Conservation (phyloP, 2,113 vertebrate genomes). For the Sebastes schlegelii region DNA sequence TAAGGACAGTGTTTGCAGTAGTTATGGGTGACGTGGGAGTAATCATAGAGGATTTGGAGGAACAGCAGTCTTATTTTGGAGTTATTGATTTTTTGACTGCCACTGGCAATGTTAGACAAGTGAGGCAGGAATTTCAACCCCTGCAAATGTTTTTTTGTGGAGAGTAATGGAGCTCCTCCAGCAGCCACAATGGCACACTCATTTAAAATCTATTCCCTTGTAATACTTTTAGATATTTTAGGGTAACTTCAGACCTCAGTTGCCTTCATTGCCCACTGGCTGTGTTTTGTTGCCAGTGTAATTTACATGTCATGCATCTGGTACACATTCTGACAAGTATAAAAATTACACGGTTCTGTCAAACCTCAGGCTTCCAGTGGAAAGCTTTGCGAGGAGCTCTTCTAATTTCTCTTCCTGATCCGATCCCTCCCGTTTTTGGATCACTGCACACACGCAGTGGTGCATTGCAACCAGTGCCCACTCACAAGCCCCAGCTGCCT, state of each 20-base stretch:
- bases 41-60: slow-evolving; percentile 65
- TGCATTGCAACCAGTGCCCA: slow-evolving; percentile 34
- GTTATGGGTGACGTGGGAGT: slow-evolving; percentile 67
- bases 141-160: slow-evolving; percentile 14
- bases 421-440: slow-evolving; percentile 66
- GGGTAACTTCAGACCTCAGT: slow-evolving; percentile 58
- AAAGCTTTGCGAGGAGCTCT: slow-evolving; percentile 52
- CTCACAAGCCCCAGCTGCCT: slow-evolving; percentile 22
- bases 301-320: slow-evolving; percentile 78
- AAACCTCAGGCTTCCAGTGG: slow-evolving; percentile 69
- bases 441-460: slow-evolving; percentile 58
- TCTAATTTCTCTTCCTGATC: slow-evolving; percentile 62
- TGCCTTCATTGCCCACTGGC: slow-evolving; percentile 56
- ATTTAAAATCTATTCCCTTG: slow-evolving; percentile 42
- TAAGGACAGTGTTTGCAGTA: slow-evolving; percentile 57
- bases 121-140: slow-evolving; percentile 52
- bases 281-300: slow-evolving; percentile 72
- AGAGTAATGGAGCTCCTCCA: slow-evolving; percentile 55
- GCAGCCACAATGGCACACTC: slow-evolving; percentile 41
- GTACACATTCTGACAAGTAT: slow-evolving; percentile 75
- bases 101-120: slow-evolving; percentile 56
- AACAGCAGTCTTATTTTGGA: slow-evolving; percentile 68
- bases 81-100: slow-evolving; percentile 68
- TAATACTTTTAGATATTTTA: slow-evolving; percentile 61
- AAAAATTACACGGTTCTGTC: slow-evolving; percentile 71